Base-by-base conservation (phyloP, 1,140 invertebrate species). In the Dendroctonus valens region DNA sequence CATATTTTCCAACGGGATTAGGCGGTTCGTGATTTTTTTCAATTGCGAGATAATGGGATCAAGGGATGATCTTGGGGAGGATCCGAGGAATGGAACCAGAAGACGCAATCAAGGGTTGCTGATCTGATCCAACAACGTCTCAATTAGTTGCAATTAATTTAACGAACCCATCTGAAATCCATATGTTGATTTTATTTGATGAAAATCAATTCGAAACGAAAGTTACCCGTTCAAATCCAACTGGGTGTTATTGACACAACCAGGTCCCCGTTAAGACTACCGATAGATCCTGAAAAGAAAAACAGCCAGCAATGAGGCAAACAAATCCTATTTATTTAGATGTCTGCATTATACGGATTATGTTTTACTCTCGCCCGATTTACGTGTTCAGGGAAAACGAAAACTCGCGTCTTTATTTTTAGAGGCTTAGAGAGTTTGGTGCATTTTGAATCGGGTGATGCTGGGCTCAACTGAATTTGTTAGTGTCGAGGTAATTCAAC, bases 401-500 rank as follows among this genome's bases (percentile, higher is more conserved):
- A 61, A 55, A 63, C 11, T 5, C 61, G 9, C 14, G 41, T 11
- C 9, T 14, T 53, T 54, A 54, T 64, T 64, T 64, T 64, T 46
- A 39, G 52, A 64, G 40, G 12, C 52, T 26, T 26, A 26, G 26
- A 26, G 15, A 5, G 40, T 37, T 7, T 62, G 39, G 46, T 50
- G 51, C 46, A 65, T 65, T 57, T 41, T 65, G 55, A 54, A 39
- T 40, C 12, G 11, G 11, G 50, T 14, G 60, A 54, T 46, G 50
- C 41, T 8, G 8, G 50, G 50, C 12, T 53, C 51, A 6, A 38
- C 14, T 50, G n/a, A 65, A 37, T 65, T 58, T 58, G 52, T 57
- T 65, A 57, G 62, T 65, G 62, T 65, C 62, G 51, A 49, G 53
- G 62, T 65, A 61, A 63, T 63, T 63, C 54, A 63, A 54, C 61